phyloP scores from a whole-genome alignment of 2,797 vertebrate species.

The Coracias cyanogaster region DNA sequence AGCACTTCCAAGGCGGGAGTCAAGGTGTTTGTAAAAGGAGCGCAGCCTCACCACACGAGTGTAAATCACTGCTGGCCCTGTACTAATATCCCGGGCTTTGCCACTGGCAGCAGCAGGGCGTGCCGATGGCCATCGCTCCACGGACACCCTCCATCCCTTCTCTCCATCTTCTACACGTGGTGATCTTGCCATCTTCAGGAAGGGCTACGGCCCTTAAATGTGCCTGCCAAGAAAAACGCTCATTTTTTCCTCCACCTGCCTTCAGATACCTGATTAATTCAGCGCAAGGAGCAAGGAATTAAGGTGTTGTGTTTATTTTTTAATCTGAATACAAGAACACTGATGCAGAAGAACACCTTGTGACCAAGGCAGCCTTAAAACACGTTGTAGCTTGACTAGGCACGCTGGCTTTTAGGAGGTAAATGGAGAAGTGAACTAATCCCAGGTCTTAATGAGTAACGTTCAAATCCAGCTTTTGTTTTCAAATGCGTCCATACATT shows the following conservation, averaged over 20 bases:
- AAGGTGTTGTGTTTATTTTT: neutral
- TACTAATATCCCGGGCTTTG: slow-evolving; percentile 31
- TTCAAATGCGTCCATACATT: neutral
- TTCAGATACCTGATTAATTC: slow-evolving; percentile 16
- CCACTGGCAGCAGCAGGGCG: slow-evolving; percentile 28
- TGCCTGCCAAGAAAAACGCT: slow-evolving; percentile 31
- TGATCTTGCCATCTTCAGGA: slow-evolving; percentile 2
- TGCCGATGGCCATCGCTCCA: neutral
- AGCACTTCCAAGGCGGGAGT: slow-evolving; percentile 57
- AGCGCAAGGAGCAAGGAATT: neutral
- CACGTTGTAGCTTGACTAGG: neutral
- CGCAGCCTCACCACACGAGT: slow-evolving; percentile 18
- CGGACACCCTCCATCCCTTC: slow-evolving; percentile 29
- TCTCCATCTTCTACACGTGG: slow-evolving; percentile 26
- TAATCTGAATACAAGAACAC: neutral
- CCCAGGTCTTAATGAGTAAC: slow-evolving; percentile 40
- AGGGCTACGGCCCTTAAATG: slow-evolving; percentile 14
- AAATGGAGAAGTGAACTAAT: slow-evolving; percentile 33
- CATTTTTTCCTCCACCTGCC: neutral
- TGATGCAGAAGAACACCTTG: neutral
- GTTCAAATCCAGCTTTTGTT: slow-evolving; percentile 9
- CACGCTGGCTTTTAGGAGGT: neutral
- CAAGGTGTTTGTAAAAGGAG: slow-evolving; percentile 37
- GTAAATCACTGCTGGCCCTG: slow-evolving; percentile 61
- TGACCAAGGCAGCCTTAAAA: slow-evolving; percentile 8